phyloP scores from a whole-genome alignment of 2,888 invertebrate genomes.

The Cerastis leucographa region DNA sequence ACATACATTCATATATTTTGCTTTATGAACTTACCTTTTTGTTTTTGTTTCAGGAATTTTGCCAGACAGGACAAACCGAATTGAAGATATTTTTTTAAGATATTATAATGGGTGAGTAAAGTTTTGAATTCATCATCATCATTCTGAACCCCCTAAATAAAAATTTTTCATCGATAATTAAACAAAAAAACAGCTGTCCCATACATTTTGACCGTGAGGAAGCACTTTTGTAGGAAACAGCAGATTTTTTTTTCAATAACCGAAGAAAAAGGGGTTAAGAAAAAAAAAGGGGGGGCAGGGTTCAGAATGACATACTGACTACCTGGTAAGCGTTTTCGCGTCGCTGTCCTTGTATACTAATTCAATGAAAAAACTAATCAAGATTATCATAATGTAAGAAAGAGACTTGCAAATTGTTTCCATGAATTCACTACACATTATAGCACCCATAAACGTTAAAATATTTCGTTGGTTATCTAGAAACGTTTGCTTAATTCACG shows the following conservation, averaged over 20 bases:
- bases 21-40: background rate
- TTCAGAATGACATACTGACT: no score
- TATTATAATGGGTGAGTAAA: constrained; percentile 87
- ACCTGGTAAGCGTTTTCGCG: no score
- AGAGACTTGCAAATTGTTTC: background rate
- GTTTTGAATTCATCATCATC: background rate
- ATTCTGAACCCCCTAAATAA: no score
- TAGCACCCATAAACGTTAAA: background rate
- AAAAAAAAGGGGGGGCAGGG: no score
- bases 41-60: constrained; percentile 82
- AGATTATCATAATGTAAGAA: background rate
- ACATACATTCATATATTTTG: no score
- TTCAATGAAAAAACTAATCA: background rate
- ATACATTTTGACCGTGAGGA: no score
- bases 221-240: no score
- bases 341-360: no score
- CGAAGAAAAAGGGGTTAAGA: no score
- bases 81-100: constrained; percentile 86
- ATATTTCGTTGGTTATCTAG: background rate
- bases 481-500: background rate
- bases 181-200: no score
- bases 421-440: background rate
- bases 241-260: no score
- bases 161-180: no score
- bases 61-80: constrained; percentile 83